Evolutionary conservation across 2,888 invertebrate genomes (phyloP), one percentile per base, ranked within the genome.

Genomic region (Himalopsyche kuldschensis): DNA sequence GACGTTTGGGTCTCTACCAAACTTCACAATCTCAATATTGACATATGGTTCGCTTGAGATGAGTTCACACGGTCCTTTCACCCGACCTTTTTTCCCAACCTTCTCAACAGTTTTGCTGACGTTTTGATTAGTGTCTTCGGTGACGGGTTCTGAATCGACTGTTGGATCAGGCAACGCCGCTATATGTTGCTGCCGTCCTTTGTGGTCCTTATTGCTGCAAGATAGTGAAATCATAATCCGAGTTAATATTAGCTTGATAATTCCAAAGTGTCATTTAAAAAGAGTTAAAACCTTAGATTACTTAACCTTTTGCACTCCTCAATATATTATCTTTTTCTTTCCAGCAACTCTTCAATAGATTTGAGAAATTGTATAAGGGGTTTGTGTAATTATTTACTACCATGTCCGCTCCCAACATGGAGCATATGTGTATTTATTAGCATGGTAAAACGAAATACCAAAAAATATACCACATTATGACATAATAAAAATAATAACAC

Each of bases 21-120:
- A 93, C 87, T 95, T 94, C 1, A 96, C 92, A 69, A 96, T 92
- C 86, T 95, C 95, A 17, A 96, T 92, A 86, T 94, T 94, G 31
- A 95, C 92, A 87, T 93, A 94, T 0, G 94, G 93, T 86, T 95
- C 94, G 77, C 93, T 93, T 3, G 93, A 92, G 46, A 95, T 90
- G 0, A 93, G 90, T 86, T 95, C 94, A 87, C 96, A 96, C 0
- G 95, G 95, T 55, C 93, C 93, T 81, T 94, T 93, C 0, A 91
- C 91, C 63, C 92, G 88, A 8, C 91, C 92, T 77, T 91, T 91
- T 3, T 82, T 78, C 0, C 79, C 76, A 8, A 47, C 89, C 89
- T 80, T 89, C 84, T 81, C 86, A 88, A n/a, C 86, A 27, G 85
- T 87, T 47, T 90, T 90, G 27, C 35, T 41, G 4, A 78, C 81